Evolutionary conservation across 2,797 vertebrate genomes (phyloP), one percentile per base, ranked within the genome.

Genomic region (Arrhamphus sclerolepis): DNA sequence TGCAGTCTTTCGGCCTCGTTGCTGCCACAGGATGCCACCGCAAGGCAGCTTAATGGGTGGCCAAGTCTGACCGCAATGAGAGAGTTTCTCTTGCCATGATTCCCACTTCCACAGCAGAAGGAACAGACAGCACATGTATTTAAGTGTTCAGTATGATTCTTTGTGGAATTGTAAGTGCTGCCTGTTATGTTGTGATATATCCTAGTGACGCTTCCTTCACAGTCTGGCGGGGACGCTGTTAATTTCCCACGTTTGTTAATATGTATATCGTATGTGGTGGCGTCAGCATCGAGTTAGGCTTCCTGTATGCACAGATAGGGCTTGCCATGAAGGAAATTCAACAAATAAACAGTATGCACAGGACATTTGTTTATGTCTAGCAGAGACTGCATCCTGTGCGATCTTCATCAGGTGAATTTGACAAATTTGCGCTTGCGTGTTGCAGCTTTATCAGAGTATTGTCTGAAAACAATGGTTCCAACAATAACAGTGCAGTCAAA

Each of bases 41-140:
- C 83, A 84, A 84, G 68, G 64, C 75, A 84, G 38, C 82, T 38
- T 80, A 75, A 86, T 84, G 86, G 89, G 89, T 90, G 88, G 87
- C 87, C 89, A 88, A 78, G 72, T 72, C 75, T 78, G 73, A 88
- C 90, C 89, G 74, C 82, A 86, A 83, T 83, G 85, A 84, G 78
- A 82, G 78, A 76, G 76, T 64, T 73, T 78, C 72, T 83, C 72
- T 46, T 60, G 72, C 83, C 80, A 73, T 81, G 86, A 80, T 88
- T 89, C 81, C 87, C 77, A 80, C 84, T 79, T 88, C 82, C 79
- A 77, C 80, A 58, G 42, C 74, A 54, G 80, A 74, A 78, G 84
- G 78, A 81, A 75, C 70, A 50, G 56, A 28, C 20, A 20, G 42
- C 34, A 38, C 13, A 14, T 38, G 11, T 28, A 24, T 54, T 42